Percentiles rank a stretch among this genome's conserved stretches.
phyloP scores from a whole-genome alignment of 2,888 invertebrate genomes.

The Eulithis prunata region DNA sequence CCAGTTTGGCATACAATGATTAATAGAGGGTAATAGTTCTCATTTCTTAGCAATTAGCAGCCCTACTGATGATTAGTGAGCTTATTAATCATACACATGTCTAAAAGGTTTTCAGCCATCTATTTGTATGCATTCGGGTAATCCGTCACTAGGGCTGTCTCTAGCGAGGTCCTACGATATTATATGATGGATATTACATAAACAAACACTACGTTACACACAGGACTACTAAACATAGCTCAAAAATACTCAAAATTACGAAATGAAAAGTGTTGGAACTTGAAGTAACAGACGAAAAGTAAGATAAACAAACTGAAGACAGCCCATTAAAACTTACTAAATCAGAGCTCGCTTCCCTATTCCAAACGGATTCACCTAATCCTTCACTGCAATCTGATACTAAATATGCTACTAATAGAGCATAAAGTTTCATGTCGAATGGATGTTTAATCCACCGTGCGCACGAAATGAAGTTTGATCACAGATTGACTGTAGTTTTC shows the following conservation, averaged over 20 bases:
- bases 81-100: constrained; percentile 9
- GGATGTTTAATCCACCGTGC: constrained; percentile 49
- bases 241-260: background rate
- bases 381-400: constrained; percentile 37
- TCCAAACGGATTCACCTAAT: constrained; percentile 28
- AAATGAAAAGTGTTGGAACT: background rate
- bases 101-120: background rate
- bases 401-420: constrained; percentile 37
- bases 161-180: background rate
- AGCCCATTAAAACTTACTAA: constrained; percentile 29
- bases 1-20: constrained; percentile 5
- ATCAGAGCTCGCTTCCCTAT: constrained; percentile 34
- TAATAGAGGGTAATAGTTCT: constrained; percentile 13
- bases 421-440: constrained; percentile 44
- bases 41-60: constrained; percentile 11
- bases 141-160: background rate
- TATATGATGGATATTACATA: background rate
- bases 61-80: constrained; percentile 6
- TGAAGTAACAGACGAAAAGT: constrained; percentile 1
- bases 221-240: background rate
- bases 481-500: constrained; percentile 1
- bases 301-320: constrained; percentile 21
- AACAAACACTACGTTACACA: background rate
- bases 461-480: constrained; percentile 46
- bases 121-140: too few relatives aligned